phyloP scores from a whole-genome alignment of 2,888 invertebrate species.

The Chymomyza fuscimana region DNA sequence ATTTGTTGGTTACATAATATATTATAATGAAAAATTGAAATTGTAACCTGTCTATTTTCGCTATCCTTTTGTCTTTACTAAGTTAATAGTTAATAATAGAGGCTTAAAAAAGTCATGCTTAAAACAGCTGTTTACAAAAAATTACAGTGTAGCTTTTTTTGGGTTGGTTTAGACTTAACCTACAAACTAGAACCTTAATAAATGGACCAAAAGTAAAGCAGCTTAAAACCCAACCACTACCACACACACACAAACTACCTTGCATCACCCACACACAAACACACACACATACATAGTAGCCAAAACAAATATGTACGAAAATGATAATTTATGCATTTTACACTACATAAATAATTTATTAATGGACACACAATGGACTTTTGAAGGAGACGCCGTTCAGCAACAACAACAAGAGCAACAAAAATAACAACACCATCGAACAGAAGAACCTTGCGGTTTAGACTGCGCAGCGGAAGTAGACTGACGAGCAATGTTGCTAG shows the following conservation, averaged over 20 bases:
- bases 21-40: no score
- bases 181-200: neutral
- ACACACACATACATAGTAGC: neutral
- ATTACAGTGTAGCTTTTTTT: no score
- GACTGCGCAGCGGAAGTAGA: constrained; percentile 52
- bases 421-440: neutral
- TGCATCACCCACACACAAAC: constrained; percentile 16
- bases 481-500: constrained; percentile 13
- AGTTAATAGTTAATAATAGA: no score
- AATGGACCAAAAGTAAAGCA: neutral
- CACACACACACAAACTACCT: neutral
- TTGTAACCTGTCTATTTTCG: no score
- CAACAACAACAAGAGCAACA: neutral
- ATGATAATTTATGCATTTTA: constrained; percentile 61
- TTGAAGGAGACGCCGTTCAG: neutral
- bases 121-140: no score
- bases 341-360: constrained; percentile 60
- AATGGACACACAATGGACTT: constrained; percentile 57
- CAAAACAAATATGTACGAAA: constrained; percentile 6
- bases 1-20: no score
- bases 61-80: no score
- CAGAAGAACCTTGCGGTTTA: constrained; percentile 43
- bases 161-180: no score
- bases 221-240: neutral
- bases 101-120: no score